Conservation (phyloP, 1,140 invertebrate species). For the Calycopis cecrops region DNA sequence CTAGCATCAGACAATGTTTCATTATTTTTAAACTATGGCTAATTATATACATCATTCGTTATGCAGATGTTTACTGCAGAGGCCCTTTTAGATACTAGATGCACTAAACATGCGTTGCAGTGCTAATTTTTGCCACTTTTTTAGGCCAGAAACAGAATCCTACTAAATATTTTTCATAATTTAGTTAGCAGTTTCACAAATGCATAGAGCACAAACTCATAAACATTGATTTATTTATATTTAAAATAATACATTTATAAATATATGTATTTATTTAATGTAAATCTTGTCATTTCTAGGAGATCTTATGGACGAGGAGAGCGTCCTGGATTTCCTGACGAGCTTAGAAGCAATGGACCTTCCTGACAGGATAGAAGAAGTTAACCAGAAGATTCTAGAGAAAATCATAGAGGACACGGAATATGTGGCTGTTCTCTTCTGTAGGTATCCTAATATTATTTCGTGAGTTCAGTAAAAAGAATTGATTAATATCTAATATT, state of each 20-base stretch:
- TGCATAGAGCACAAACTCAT: too few relatives aligned
- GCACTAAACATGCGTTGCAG: too few relatives aligned
- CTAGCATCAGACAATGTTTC: background rate
- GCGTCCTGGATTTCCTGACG: conserved; percentile 93
- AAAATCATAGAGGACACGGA: conserved; percentile 95
- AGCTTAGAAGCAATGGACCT: conserved; percentile 95
- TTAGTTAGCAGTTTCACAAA: too few relatives aligned
- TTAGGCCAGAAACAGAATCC: too few relatives aligned
- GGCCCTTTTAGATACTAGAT: too few relatives aligned
- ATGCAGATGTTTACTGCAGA: too few relatives aligned
- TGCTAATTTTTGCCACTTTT: too few relatives aligned
- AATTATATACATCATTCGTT: too few relatives aligned
- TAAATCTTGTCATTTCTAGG: conserved; percentile 72
- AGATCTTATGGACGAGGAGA: conserved; percentile 96
- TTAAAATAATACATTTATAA: too few relatives aligned
- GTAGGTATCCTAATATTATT: conserved; percentile 81
- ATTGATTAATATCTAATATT: conserved; percentile 54
- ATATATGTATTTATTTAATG: background rate
- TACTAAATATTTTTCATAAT: too few relatives aligned
- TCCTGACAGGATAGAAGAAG: conserved; percentile 96
- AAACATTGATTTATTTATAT: too few relatives aligned
- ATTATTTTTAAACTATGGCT: too few relatives aligned
- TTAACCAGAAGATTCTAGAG: conserved; percentile 91
- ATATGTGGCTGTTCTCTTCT: conserved; percentile 95
- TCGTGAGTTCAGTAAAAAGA: conserved; percentile 44